Evolutionary conservation across 1,140 invertebrate species (phyloP).

Genomic region (Temnothorax curvispinosus): DNA sequence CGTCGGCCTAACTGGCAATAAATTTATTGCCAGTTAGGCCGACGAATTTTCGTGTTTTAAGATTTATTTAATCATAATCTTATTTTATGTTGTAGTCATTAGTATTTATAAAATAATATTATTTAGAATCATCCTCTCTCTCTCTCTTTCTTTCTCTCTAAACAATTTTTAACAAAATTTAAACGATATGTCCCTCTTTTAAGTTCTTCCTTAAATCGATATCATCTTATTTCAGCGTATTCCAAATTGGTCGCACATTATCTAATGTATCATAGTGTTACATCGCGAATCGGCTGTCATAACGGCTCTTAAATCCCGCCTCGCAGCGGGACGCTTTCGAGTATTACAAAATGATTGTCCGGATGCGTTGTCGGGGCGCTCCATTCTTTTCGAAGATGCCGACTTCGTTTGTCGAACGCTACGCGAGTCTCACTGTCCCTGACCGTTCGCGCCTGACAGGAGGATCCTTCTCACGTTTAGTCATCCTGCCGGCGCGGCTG

Average conservation of each 20-base stretch:
- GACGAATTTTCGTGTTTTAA: neutral
- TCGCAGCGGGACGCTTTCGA: slow-evolving; percentile 48
- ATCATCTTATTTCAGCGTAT: neutral
- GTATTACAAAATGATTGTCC: slow-evolving; percentile 42
- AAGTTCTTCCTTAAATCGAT: neutral
- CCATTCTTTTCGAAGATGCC: slow-evolving; percentile 34
- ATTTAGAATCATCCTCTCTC: neutral
- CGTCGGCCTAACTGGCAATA: too few species aligned
- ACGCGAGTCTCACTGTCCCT: slow-evolving; percentile 53
- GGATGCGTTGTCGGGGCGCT: slow-evolving; percentile 37
- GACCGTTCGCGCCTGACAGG: slow-evolving; percentile 59
- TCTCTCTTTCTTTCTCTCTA: neutral
- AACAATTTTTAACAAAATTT: neutral
- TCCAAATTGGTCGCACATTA: slow-evolving; percentile 11
- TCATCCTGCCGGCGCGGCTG: slow-evolving; percentile 66
- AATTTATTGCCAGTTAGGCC: too few species aligned
- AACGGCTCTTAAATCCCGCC: slow-evolving; percentile 47
- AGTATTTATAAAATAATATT: neutral
- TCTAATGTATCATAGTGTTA: slow-evolving; percentile 39
- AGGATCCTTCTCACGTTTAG: slow-evolving; percentile 74
- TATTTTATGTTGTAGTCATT: neutral
- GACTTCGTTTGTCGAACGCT: slow-evolving; percentile 29
- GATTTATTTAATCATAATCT: neutral
- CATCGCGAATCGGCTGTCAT: slow-evolving; percentile 24
- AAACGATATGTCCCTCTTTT: neutral